A percentile compares a stretch with the other conserved stretches of the same genome.
Conservation (phyloP, 2,888 invertebrate species). For the Gymnoscelis rufifasciata region DNA sequence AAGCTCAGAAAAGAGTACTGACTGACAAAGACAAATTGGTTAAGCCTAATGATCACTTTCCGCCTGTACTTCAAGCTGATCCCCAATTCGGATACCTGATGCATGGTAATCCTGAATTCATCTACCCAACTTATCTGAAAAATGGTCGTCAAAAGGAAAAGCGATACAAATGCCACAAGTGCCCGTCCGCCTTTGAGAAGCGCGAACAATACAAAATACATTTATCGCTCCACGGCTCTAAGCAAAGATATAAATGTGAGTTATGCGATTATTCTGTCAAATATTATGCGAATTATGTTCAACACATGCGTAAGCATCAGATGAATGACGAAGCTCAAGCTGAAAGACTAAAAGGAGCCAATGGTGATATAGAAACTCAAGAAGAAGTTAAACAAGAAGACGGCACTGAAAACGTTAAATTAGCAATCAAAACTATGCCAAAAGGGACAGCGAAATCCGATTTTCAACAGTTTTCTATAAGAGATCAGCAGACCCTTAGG, state of each 20-base stretch:
- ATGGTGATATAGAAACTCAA: constrained; percentile 46
- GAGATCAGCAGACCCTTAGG: constrained; percentile 81
- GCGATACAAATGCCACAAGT: constrained; percentile 89
- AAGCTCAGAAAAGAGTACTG: constrained; percentile 75
- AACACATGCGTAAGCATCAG: constrained; percentile 89
- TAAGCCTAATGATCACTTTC: constrained; percentile 75
- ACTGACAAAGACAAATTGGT: constrained; percentile 72
- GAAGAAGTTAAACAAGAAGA: constrained; percentile 48
- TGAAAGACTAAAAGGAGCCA: constrained; percentile 67
- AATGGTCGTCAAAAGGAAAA: constrained; percentile 87
- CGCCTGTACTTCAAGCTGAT: constrained; percentile 77
- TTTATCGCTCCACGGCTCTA: constrained; percentile 88
- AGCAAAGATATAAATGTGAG: constrained; percentile 89
- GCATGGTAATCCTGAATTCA: constrained; percentile 87
- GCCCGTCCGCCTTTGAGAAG: constrained; percentile 93
- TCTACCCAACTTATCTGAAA: constrained; percentile 85
- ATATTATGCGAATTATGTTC: constrained; percentile 90
- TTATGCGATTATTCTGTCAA: constrained; percentile 93
- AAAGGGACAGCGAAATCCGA: constrained; percentile 63
- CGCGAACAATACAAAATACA: constrained; percentile 91
- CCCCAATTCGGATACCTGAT: constrained; percentile 84
- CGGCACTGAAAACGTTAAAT: constrained; percentile 54
- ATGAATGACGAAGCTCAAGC: constrained; percentile 83
- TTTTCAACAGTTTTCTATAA: constrained; percentile 77
- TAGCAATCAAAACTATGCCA: constrained; percentile 72